These are phyloP conservation scores for Crioceris asparagi DNA, from an alignment of 2,888 invertebrate genomes.

Conservation along the genomic window DNA sequence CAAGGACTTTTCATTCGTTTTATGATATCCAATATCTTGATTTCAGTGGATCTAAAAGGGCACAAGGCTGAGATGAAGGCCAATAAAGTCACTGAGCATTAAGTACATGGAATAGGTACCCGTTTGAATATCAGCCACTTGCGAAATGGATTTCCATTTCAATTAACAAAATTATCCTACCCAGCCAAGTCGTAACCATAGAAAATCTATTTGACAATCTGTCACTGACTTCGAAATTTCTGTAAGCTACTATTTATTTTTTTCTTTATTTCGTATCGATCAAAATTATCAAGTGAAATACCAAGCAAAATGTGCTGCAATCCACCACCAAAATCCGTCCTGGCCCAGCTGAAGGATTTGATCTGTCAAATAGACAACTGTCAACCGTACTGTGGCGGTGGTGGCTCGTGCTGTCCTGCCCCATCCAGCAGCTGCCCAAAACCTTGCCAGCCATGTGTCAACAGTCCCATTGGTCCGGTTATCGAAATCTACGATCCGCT, in stretches of 20 bases:
- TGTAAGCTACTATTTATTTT: too few relatives aligned
- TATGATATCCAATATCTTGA: too few relatives aligned
- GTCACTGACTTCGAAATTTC: background rate
- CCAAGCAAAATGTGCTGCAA: conserved; percentile 1
- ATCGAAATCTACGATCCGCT: conserved; percentile 45
- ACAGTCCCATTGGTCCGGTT: conserved; percentile 29
- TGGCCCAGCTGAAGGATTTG: conserved; percentile 29
- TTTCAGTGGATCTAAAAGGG: too few relatives aligned
- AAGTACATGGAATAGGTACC: too few relatives aligned
- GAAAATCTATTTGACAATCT: background rate
- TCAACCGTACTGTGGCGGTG: too few relatives aligned
- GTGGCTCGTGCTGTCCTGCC: background rate
- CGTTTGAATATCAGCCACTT: too few relatives aligned
- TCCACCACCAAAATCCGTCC: conserved; percentile 25
- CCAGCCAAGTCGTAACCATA: background rate
- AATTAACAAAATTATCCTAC: background rate
- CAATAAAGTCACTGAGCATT: too few relatives aligned
- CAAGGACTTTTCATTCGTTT: too few relatives aligned
- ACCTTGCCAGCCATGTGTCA: conserved; percentile 27
- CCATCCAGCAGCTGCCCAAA: conserved; percentile 17
- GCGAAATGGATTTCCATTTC: too few relatives aligned
- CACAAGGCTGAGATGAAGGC: too few relatives aligned
- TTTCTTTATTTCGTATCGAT: too few relatives aligned
- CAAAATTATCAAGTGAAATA: conserved; percentile 6
- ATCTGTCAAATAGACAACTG: conserved; percentile 29